phyloP scores from a whole-genome alignment of 2,888 invertebrate species.

The Cylloceria caligata region DNA sequence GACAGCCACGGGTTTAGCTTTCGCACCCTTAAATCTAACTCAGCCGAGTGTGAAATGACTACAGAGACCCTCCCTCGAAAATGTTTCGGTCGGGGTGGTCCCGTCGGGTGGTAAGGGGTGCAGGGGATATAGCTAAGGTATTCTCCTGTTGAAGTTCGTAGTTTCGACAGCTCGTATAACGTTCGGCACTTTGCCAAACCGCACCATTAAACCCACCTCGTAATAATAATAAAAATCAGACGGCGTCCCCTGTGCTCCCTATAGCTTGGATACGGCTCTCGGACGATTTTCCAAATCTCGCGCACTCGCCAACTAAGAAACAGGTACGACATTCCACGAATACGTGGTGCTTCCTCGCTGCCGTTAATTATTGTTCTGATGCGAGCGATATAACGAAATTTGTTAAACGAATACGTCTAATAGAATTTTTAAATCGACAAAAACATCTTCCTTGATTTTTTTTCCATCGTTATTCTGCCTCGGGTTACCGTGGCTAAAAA shows the following conservation, averaged over 20 bases:
- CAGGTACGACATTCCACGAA: conserved; percentile 58
- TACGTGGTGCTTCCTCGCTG: neutral
- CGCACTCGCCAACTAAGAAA: conserved; percentile 14
- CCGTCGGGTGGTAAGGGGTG: conserved; percentile 48
- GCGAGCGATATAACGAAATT: conserved; percentile 23
- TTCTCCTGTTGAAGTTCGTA: conserved; percentile 35
- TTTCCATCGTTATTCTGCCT: too few relatives aligned
- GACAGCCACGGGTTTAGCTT: conserved; percentile 51
- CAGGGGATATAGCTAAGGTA: neutral
- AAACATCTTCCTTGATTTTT: neutral
- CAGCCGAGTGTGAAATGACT: conserved; percentile 72
- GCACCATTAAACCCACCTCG: conserved; percentile 67
- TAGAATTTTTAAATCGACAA: conserved; percentile 9
- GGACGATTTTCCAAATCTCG: conserved; percentile 60
- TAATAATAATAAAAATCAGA: conserved; percentile 65
- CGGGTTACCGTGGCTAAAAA: neutral
- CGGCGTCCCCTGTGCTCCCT: conserved; percentile 2
- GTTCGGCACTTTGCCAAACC: conserved; percentile 64
- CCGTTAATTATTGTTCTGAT: neutral
- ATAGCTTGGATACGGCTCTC: conserved; percentile 28
- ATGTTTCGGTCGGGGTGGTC: conserved; percentile 41
- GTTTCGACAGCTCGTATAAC: conserved; percentile 60
- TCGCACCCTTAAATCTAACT: conserved; percentile 69
- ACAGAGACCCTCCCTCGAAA: conserved; percentile 41
- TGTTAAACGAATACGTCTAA: conserved; percentile 30